Conservation (phyloP, 2,797 vertebrate genomes). For the Euthynnus affinis region DNA sequence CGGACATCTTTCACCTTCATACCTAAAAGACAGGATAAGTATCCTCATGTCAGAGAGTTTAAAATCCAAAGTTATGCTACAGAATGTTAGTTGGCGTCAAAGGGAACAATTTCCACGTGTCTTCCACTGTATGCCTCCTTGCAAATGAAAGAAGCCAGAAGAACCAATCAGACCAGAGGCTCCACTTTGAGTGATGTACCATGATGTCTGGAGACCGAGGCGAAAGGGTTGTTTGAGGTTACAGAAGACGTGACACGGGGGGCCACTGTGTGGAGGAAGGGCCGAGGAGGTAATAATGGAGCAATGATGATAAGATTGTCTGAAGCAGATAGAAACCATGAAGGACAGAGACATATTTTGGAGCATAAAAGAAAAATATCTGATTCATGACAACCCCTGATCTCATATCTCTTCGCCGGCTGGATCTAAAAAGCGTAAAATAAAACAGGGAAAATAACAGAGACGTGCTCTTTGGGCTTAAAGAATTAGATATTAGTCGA, state of each 20-base stretch:
- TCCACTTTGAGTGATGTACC: background rate
- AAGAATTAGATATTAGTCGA: constrained; percentile 23
- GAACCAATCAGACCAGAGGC: constrained; percentile 6
- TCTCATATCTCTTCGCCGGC: constrained; percentile 17
- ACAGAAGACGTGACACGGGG: background rate
- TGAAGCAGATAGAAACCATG: constrained; percentile 41
- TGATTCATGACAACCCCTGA: constrained; percentile 25
- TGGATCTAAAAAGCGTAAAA: constrained; percentile 27
- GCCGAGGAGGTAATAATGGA: constrained; percentile 32
- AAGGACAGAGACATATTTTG: constrained; percentile 20
- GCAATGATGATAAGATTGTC: constrained; percentile 45
- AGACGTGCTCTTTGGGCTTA: background rate
- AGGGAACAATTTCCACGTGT: constrained; percentile 2
- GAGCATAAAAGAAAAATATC: constrained; percentile 30
- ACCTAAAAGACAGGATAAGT: constrained; percentile 31
- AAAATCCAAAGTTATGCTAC: constrained; percentile 30
- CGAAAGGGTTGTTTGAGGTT: background rate
- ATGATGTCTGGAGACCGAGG: background rate
- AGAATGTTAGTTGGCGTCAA: constrained; percentile 4
- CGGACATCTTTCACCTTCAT: constrained; percentile 36
- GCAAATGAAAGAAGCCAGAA: constrained; percentile 1
- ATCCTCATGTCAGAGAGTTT: background rate
- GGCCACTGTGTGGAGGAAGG: background rate
- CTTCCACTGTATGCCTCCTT: background rate
- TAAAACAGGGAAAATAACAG: constrained; percentile 1